Evolutionary conservation across 2,113 vertebrate genomes (phyloP).

Genomic region (Siphamia tubifer): DNA sequence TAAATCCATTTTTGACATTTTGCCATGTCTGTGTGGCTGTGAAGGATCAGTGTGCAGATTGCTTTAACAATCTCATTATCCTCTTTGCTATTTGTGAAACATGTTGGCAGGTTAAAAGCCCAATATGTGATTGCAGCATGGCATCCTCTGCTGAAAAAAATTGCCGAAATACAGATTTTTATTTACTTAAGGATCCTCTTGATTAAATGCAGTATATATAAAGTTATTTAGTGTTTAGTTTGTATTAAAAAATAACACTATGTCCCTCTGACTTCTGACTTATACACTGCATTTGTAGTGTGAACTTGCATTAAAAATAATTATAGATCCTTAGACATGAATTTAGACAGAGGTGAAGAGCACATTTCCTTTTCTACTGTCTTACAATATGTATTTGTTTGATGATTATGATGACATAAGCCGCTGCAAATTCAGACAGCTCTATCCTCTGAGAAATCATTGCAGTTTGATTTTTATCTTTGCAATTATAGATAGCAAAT

Average conservation of each 20-base stretch:
- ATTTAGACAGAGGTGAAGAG: no score
- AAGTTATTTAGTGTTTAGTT: background rate
- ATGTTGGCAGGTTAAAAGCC: slow-evolving; percentile 52
- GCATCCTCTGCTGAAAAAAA: slow-evolving; percentile 18
- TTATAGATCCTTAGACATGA: no score
- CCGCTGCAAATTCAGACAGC: slow-evolving; percentile 53
- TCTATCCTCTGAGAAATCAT: slow-evolving; percentile 72
- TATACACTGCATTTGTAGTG: no score
- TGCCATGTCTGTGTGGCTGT: slow-evolving; percentile 49
- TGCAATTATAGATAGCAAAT: slow-evolving; percentile 74
- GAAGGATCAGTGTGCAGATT: slow-evolving; percentile 67
- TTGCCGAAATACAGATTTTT: slow-evolving; percentile 23
- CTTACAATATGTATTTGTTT: slow-evolving; percentile 52
- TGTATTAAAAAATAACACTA: background rate
- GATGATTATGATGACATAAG: slow-evolving; percentile 69
- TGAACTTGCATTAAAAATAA: no score
- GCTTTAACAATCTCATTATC: slow-evolving; percentile 60
- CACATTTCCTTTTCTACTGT: slow-evolving; percentile 22
- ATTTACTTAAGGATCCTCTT: slow-evolving; percentile 16
- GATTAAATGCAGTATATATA: background rate
- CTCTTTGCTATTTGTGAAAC: slow-evolving; percentile 54
- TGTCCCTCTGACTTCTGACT: background rate
- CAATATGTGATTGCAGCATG: slow-evolving; percentile 25
- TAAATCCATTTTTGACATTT: slow-evolving; percentile 69
- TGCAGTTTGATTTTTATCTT: slow-evolving; percentile 72